Evolutionary conservation across 2,797 vertebrate species (phyloP).

Genomic region (Steatocranus sp.): DNA sequence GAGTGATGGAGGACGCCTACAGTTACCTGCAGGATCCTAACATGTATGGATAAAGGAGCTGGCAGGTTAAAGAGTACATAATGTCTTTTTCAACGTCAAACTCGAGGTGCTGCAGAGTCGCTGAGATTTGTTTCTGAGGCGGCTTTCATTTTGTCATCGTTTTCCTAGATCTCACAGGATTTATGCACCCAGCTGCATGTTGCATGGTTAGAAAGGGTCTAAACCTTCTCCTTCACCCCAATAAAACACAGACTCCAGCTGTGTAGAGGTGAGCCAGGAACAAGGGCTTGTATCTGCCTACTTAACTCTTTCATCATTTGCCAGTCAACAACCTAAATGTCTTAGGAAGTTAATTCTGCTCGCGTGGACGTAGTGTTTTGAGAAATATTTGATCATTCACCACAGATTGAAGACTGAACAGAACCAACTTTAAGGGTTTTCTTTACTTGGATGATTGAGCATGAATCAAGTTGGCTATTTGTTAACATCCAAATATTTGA

Average conservation of each 20-base stretch:
- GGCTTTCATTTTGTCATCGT: background rate
- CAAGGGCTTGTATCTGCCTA: background rate
- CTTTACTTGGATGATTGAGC: background rate
- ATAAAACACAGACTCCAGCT: background rate
- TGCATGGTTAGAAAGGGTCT: accelerated
- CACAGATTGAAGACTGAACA: background rate
- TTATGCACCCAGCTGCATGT: background rate
- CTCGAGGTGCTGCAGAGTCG: background rate
- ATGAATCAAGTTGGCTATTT: background rate
- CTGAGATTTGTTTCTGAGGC: background rate
- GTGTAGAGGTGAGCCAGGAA: background rate
- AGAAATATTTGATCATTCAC: background rate
- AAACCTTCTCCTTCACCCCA: background rate
- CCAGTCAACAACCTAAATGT: background rate
- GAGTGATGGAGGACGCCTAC: background rate
- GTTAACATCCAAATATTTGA: background rate
- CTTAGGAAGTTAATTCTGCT: background rate
- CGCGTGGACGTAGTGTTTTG: background rate
- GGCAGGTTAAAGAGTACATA: accelerated
- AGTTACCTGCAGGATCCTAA: background rate
- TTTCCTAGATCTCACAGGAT: background rate
- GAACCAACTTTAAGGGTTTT: background rate
- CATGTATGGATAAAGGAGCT: background rate
- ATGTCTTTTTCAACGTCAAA: accelerated
- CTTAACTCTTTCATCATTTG: background rate